A percentile compares a stretch with the other conserved stretches of the same genome.
phyloP scores from a whole-genome alignment of 1,140 invertebrate genomes.

The Bilobella aurantiaca region DNA sequence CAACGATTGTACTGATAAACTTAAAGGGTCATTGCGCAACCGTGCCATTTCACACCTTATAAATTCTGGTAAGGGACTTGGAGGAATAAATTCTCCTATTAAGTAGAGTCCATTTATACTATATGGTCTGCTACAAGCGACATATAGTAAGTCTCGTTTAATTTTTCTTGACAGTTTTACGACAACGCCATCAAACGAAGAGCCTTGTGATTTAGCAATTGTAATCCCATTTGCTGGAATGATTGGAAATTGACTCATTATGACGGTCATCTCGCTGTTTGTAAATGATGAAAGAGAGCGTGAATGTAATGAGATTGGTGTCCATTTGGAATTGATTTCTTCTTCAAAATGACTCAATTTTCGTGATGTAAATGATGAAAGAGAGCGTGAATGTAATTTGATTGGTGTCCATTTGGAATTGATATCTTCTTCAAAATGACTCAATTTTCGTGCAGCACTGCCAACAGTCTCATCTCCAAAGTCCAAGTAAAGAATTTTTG shows the following conservation, averaged over 20 bases:
- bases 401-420: background rate
- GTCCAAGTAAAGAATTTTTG: background rate
- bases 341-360: background rate
- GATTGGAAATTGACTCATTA: background rate
- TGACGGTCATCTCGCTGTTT: background rate
- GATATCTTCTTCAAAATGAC: background rate
- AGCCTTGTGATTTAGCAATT: background rate
- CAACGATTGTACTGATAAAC: background rate
- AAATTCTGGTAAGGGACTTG: background rate
- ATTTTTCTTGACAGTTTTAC: background rate
- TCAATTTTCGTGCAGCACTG: background rate
- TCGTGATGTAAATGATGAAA: background rate
- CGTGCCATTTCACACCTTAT: background rate
- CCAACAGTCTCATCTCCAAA: background rate
- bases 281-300: background rate
- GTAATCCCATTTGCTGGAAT: background rate
- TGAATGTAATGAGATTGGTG: background rate
- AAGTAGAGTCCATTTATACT: conserved; percentile 12
- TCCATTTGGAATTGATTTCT: background rate
- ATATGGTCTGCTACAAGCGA: conserved; percentile 10
- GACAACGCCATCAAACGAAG: background rate
- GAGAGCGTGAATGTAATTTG: background rate
- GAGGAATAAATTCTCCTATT: conserved; percentile 11
- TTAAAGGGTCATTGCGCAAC: too few species aligned
- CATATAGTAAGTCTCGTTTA: conserved; percentile 9